Conservation (phyloP, 1,140 invertebrate species). For the Whitmania pigra region DNA sequence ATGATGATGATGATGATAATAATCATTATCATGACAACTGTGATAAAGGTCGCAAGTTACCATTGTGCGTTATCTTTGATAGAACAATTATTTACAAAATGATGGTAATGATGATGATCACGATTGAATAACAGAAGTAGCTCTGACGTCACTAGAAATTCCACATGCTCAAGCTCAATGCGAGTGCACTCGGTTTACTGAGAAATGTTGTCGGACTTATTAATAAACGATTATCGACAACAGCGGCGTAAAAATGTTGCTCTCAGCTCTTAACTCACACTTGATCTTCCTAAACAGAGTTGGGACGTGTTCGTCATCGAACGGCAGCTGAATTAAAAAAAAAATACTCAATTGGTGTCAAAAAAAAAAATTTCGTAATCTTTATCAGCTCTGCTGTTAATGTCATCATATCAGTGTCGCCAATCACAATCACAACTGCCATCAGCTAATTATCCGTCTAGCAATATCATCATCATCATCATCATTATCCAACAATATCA, state of each 20-base stretch:
- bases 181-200: not conserved
- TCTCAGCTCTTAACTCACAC: slow-evolving; percentile 48
- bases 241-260: not conserved
- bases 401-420: no score
- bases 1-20: slow-evolving; percentile 21
- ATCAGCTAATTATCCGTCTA: no score
- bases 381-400: no score
- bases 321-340: slow-evolving; percentile 56
- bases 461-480: no score
- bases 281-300: slow-evolving; percentile 97
- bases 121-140: no score
- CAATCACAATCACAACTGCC: no score
- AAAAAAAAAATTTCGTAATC: no score
- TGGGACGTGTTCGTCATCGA: slow-evolving; percentile 96
- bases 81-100: not conserved
- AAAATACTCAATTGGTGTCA: not conserved
- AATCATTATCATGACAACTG: no score
- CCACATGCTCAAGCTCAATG: no score
- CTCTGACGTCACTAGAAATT: not conserved
- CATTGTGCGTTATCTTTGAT: not conserved
- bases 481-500: no score
- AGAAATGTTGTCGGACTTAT: not conserved
- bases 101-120: not conserved
- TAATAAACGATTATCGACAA: not conserved
- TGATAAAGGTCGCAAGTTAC: slow-evolving; percentile 1